These are phyloP conservation scores for Xanthia icteritia DNA, from an alignment of 2,888 invertebrate species.

Conservation along the genomic window DNA sequence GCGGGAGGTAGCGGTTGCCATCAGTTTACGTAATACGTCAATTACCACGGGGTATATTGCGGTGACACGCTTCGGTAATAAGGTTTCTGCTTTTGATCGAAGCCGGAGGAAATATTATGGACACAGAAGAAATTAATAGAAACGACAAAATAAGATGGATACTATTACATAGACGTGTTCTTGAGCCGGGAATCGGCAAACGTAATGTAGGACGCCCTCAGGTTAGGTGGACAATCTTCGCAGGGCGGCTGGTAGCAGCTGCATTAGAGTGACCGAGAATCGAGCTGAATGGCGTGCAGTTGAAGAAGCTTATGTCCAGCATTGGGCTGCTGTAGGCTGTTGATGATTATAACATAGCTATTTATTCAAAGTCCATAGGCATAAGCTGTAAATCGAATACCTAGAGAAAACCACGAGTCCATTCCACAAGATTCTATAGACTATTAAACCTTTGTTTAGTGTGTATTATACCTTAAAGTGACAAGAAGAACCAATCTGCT, in stretches of 20 bases:
- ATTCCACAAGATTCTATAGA: not conserved
- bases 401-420: not conserved
- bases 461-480: conserved; percentile 24
- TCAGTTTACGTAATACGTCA: conserved; percentile 64
- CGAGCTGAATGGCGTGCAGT: not conserved
- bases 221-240: not conserved
- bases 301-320: not conserved
- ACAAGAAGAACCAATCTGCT: conserved; percentile 45
- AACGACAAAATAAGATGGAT: not conserved
- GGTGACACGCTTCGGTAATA: conserved; percentile 47
- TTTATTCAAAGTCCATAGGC: not conserved
- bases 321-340: not conserved
- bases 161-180: not conserved
- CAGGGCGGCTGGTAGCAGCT: not conserved
- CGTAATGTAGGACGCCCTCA: too few relatives aligned
- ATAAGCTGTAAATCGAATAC: not conserved
- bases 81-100: conserved; percentile 31
- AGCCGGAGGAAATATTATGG: conserved; percentile 14
- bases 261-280: not conserved
- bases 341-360: not conserved
- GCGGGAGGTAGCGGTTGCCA: conserved; percentile 39
- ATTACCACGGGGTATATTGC: conserved; percentile 42
- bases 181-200: not conserved
- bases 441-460: conserved; percentile 20
- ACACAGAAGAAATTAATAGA: conserved; percentile 4